Evolutionary conservation across 1,140 invertebrate species (phyloP), one percentile per base, ranked within the genome.

Genomic region (Diorhabda elongata): DNA sequence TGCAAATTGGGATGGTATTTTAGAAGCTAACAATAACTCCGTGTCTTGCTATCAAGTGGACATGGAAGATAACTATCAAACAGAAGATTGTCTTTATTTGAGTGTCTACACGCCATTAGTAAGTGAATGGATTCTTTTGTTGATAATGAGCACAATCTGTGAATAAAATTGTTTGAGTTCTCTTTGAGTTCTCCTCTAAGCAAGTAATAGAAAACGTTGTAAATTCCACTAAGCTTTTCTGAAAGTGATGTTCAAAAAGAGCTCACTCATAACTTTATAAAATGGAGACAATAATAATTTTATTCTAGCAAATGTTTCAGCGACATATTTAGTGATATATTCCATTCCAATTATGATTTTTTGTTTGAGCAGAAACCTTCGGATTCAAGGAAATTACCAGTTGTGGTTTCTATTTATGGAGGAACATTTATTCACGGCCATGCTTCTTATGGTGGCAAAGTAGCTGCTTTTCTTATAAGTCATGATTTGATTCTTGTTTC

Each of bases 361-460:
- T 26, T 26, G 26, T 26, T 26, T 26, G 26, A 26, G 26, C 11
- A 63, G 61, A 63, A 63, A 63, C 61, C 61, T 44, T 42, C 42
- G 6, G 45, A 44, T 63, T 4, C 8, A 4, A 8, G 42, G 4
- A 6, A 9, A 3, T 44, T 72, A 26, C 67, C 71, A 43, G 71
- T 72, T 1, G 42, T 69, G 11, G n/a, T 72, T 4, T 42, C 45
- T 41, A 72, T 72, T 57, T 67, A 72, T 61, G 71, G 71, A 7
- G 71, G 71, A 41, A 58, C 71, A 3, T 72, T 72, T 9, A 66
- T 57, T 58, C 61, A 59, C 62, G 77, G 78, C 44, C 65, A 56
- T 61, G 66, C 71, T 11, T 42, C 43, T 56, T 65, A 61, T 44
- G 71, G 71, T 2, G 8, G 44, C 11, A 61, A 61, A 44, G 63